Conservation (phyloP, 2,888 invertebrate genomes). For the Eilema depressum region DNA sequence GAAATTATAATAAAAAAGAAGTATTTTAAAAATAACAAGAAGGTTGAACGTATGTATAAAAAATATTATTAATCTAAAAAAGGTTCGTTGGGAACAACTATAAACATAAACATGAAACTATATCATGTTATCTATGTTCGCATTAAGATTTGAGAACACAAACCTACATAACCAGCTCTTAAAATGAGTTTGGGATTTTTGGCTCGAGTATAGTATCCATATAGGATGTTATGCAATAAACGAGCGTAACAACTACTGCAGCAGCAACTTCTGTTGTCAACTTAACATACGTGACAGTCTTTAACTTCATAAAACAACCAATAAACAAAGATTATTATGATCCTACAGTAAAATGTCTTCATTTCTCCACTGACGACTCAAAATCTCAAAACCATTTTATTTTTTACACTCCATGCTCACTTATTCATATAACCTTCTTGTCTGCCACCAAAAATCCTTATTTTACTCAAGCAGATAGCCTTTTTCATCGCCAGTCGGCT, state of each 20-base stretch:
- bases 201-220: not conserved
- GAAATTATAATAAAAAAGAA: no score
- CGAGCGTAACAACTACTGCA: not conserved
- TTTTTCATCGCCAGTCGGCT: conserved; percentile 61
- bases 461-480: conserved; percentile 42
- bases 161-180: not conserved
- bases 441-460: conserved; percentile 29
- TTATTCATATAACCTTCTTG: conserved; percentile 25
- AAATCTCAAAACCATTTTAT: not conserved
- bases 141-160: no score
- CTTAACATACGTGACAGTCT: conserved; percentile 10
- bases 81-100: no score
- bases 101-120: not conserved
- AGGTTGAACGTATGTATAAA: no score
- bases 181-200: not conserved
- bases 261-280: not conserved
- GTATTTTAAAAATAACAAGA: no score
- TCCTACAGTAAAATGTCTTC: conserved; percentile 16
- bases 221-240: not conserved
- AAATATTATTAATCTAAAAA: no score
- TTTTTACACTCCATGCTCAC: conserved; percentile 19
- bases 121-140: not conserved
- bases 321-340: conserved; percentile 21
- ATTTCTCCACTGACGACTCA: conserved; percentile 4
- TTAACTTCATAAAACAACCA: conserved; percentile 37